Conservation (phyloP, 2,113 vertebrate species). For the Odontophorus gujanensis region DNA sequence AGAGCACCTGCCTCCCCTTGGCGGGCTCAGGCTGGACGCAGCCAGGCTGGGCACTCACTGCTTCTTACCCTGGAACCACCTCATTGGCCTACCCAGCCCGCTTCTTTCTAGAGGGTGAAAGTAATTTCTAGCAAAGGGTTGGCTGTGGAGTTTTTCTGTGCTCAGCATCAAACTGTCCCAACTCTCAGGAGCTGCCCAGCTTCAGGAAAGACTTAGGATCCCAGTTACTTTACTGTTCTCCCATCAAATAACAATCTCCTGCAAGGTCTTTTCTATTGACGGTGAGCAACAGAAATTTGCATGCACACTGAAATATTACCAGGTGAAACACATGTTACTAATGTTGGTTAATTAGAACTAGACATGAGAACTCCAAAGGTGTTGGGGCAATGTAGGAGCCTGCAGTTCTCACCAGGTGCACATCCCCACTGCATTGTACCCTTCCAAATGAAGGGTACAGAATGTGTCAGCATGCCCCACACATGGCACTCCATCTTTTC, state of each 20-base stretch:
- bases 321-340: not conserved
- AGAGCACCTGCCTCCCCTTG: not conserved
- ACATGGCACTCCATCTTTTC: no score
- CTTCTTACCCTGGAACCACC: not conserved
- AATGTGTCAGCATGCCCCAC: not conserved
- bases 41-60: not conserved
- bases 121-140: not conserved
- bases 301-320: not conserved
- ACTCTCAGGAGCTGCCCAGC: not conserved
- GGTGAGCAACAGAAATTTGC: not conserved
- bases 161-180: not conserved
- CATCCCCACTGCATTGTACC: not conserved
- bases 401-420: not conserved
- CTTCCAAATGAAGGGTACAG: not conserved
- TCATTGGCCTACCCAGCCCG: not conserved
- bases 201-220: not conserved
- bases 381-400: not conserved
- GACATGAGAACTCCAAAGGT: not conserved
- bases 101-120: not conserved
- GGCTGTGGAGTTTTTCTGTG: not conserved
- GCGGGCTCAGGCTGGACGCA: not conserved
- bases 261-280: not conserved
- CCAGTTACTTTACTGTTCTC: not conserved
- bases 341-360: not conserved
- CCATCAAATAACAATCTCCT: not conserved